Evolutionary conservation across 2,113 vertebrate species (phyloP), one percentile per base, ranked within the genome.

Genomic region (Elgaria multicarinata): DNA sequence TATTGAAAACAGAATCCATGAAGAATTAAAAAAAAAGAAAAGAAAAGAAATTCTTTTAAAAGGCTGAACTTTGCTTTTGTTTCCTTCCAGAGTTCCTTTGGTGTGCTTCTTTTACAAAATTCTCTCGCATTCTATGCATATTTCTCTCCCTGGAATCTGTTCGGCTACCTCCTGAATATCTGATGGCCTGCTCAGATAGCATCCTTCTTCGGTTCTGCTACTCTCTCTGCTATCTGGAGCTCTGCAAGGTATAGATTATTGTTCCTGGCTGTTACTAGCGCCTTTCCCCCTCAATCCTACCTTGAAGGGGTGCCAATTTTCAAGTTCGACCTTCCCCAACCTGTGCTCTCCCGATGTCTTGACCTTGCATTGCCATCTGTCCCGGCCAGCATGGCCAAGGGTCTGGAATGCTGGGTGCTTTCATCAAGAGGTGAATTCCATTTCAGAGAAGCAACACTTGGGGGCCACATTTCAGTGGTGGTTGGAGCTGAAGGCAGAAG

Each of bases 1-100:
- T 96, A 28, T 75, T 80, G 58, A 55, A 93, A 93, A 89, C 1
- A 92, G 89, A 93, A 84, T 62, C 67, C 4, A n/a, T 39, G 53
- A 94, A 31, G 64, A 92, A 62, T n/a, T 81, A 77, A 12, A 64
- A 55, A 58, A 55, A 86, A 42, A 91, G 78, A 87, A 69, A 10
- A 64, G 7, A 0, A 50, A 39, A 62, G 66, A 55, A 3, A 46
- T 24, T 74, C 33, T 50, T 44, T 36, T 76, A 62, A 84, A 89
- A 69, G 72, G 20, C 0, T 58, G 33, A 92, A 89, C 9, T 85
- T 88, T 3, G 22, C 85, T 94, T 94, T 92, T 87, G 2, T 88
- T 95, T 94, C 85, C 62, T 55, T 20, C 62, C 31, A n/a, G 62
- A 53, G 18, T 67, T 84, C 75, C 89, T 78, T 90, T 0, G 13